Evolutionary conservation across 2,888 invertebrate species (phyloP).

Genomic region (Siphlonurus alternatus): DNA sequence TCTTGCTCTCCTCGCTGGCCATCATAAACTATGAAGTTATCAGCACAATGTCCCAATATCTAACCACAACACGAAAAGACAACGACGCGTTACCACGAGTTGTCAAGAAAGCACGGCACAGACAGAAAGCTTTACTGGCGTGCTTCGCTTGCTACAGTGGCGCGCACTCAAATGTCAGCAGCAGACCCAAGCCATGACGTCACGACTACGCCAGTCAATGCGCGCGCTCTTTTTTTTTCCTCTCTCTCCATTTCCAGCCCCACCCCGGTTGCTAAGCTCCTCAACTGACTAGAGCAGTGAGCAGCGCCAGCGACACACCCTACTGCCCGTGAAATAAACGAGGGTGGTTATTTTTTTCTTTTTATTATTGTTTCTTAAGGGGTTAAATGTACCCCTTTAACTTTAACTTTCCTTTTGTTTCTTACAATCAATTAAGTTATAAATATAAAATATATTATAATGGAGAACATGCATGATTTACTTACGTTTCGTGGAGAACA

Average conservation of each 20-base stretch:
- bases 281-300: not conserved
- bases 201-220: conserved; percentile 2
- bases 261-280: not conserved
- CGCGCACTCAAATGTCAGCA: conserved; percentile 5
- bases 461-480: too few species aligned
- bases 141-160: conserved; percentile 6
- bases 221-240: not conserved
- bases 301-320: not conserved
- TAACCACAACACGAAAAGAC: not conserved
- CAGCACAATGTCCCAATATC: not conserved
- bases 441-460: too few species aligned
- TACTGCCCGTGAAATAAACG: not conserved
- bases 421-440: too few species aligned
- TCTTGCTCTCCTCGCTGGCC: conserved; percentile 62
- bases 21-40: conserved; percentile 28
- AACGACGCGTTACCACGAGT: not conserved
- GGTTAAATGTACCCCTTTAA: not conserved
- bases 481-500: too few species aligned
- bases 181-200: conserved; percentile 10
- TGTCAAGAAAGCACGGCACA: not conserved
- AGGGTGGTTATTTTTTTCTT: not conserved
- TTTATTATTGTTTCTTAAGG: not conserved
- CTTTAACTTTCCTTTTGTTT: too few species aligned
- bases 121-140: conserved; percentile 5
- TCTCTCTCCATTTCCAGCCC: too few species aligned